Conservation (phyloP, 2,113 vertebrate species). For the Numida meleagris region DNA sequence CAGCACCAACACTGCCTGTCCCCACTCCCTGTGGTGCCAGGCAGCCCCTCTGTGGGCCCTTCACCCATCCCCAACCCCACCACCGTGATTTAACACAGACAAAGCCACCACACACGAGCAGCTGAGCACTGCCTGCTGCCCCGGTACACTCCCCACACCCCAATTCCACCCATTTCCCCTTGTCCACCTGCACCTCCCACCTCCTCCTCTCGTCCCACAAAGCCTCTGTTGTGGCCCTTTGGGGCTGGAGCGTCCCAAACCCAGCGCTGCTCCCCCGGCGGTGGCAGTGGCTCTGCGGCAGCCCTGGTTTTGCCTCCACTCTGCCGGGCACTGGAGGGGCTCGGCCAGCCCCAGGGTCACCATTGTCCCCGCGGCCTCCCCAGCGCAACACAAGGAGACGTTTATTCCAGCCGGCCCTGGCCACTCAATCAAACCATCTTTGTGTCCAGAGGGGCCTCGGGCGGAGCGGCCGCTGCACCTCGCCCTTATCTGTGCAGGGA, state of each 20-base stretch:
- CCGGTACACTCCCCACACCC: neutral
- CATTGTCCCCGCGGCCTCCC: slow-evolving; percentile 53
- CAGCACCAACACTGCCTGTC: accelerated
- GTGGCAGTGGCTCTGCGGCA: neutral
- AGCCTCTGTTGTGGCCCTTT: neutral
- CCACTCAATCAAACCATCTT: slow-evolving; percentile 66
- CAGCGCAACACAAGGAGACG: slow-evolving; percentile 55
- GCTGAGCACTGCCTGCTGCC: neutral
- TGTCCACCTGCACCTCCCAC: neutral
- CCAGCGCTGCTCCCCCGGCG: neutral
- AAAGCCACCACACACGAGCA: neutral
- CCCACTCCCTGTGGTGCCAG: accelerated
- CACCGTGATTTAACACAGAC: neutral
- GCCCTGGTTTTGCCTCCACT: neutral
- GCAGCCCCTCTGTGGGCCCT: neutral
- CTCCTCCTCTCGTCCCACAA: neutral
- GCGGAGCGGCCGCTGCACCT: slow-evolving; percentile 31
- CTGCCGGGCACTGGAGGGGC: neutral
- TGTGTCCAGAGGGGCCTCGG: slow-evolving; percentile 53
- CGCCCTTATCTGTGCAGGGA: neutral
- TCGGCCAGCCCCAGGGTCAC: slow-evolving; percentile 38
- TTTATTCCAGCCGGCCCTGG: slow-evolving; percentile 48
- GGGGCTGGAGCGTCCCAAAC: neutral
- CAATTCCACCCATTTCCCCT: neutral
- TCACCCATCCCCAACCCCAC: accelerated